Base-by-base conservation (phyloP, 2,113 vertebrate species). In the Electrona antarctica region DNA sequence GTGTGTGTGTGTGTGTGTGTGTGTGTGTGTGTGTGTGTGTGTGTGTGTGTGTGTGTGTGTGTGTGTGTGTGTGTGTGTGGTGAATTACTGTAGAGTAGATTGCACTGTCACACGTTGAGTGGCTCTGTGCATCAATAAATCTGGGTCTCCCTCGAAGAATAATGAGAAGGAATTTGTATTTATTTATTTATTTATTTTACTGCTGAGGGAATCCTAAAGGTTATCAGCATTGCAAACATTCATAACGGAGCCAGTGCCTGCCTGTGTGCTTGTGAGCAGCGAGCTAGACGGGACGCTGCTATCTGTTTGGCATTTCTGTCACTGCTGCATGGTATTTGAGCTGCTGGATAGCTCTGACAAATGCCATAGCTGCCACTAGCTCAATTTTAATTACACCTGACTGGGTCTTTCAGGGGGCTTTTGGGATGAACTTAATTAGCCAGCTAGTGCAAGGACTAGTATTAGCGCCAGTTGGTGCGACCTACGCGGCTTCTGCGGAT, bases 291-390 rank as follows among this genome's bases (percentile, higher is more conserved):
- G 84, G 68, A 64, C 61, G 56, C 72, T 73, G 90, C 92, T 95
- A 96, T 98, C 96, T 93, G 92, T 85, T 93, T 97, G 96, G 97
- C 96, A 98, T 99, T 99, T 97, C 93, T 96, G 95, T 96, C 94
- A 95, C 93, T 91, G 90, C 89, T 93, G 33, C 90, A 89, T 93
- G 94, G 93, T 96, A 96, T 97, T 97, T 96, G 94, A 96, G 95
- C 94, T 92, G 93, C 93, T 86, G 93, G 92, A 93, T 93, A 90
- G 93, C 94, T 93, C 92, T 93, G 92, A 95, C 94, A 98, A 99
- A 98, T 98, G 95, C 93, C 97, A 97, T 73, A 66, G 92, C 95
- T 96, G 95, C 97, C 97, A 95, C 91, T 77, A 87, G 83, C 91
- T 94, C 91, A 69, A 89, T 93, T 97, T 98, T 98, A 98, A 97